Base-by-base conservation (phyloP, 2,113 vertebrate genomes). In the Myrmecophaga tridactyla region DNA sequence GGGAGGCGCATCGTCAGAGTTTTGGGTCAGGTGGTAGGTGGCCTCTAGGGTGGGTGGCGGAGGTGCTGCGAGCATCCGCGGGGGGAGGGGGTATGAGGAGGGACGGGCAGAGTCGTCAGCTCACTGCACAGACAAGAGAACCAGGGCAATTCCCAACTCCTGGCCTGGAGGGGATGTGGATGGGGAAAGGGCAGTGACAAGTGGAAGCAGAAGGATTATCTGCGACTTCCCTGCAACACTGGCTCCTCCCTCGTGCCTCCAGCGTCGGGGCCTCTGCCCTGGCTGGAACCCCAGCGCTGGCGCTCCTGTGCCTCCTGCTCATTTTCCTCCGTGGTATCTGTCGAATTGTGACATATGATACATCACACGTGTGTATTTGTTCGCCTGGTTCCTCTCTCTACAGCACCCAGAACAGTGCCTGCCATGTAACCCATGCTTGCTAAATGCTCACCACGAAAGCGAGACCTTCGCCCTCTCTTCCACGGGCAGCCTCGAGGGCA, bases 401-500 rank as follows among this genome's bases (percentile, higher is more conserved):
- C 6, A n/a, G 58, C 27, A 21, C 53, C n/a, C 25, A 1, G 4
- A 13, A 70, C 13, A 15, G 86, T 0, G 34, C 67, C 43, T 34
- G 53, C 27, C 23, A 25, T 12, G 1, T 2, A 27, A 46, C 18
- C 17, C 29, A 2, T 17, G 27, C 62, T 70, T 18, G n/a, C 13
- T 12, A 17, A 36, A 48, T 18, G 51, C 51, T 3, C 51, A 23
- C 56, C 56, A 58, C 18, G 20, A 23, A 58, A 58, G 6, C 7
- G 31, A 36, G 53, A 63, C 31, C 43, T 56, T 14, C 4, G 18
- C 8, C 56, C 48, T 48, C 27, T 9, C 12, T 7, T 3, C 63
- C 27, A 0, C 0, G 0, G 10, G 60, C 43, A 23, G 39, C 69
- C 53, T 25, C 1, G 0, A 10, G 39, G 39, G 51, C 7, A 0